Conservation (phyloP, 2,888 invertebrate genomes). For the Beris morrisii region DNA sequence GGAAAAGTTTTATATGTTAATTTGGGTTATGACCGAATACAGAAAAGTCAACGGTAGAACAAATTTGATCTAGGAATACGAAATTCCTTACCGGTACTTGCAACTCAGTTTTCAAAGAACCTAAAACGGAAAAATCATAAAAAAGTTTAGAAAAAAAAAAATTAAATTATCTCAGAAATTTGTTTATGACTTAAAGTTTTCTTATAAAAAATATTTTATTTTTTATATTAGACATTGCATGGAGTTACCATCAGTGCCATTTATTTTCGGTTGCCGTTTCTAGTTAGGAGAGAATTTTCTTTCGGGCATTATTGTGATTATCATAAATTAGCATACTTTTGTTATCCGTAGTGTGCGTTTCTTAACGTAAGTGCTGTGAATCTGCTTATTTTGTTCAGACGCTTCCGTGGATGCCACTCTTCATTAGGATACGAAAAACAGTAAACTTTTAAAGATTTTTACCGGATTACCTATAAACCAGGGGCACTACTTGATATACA, state of each 20-base stretch:
- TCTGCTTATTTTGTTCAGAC: too few species aligned
- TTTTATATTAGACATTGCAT: too few species aligned
- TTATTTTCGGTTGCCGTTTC: too few species aligned
- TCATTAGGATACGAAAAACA: too few species aligned
- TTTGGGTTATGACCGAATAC: conserved; percentile 13
- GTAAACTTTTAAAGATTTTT: too few species aligned
- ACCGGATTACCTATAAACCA: too few species aligned
- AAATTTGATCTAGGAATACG: conserved; percentile 6
- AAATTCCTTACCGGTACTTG: background rate
- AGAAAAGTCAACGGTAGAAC: background rate
- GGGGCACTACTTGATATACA: too few species aligned
- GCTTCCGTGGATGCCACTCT: too few species aligned
- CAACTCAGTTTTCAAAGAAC: background rate
- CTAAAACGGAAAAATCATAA: conserved; percentile 1
- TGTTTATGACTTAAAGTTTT: conserved; percentile 19
- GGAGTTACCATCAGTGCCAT: too few species aligned
- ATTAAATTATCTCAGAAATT: conserved; percentile 16
- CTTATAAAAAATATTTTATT: too few species aligned
- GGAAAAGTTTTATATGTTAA: conserved; percentile 18
- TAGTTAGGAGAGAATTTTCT: too few species aligned
- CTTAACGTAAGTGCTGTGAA: too few species aligned
- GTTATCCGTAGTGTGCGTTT: background rate
- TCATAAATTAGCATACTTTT: conserved; percentile 11
- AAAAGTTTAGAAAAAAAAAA: conserved; percentile 9
- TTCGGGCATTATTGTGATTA: background rate